Percentiles rank a stretch among this genome's conserved stretches.
These are phyloP conservation scores for Drosophila pallidifrons DNA, from an alignment of 1,140 invertebrate species.

Conservation along the genomic window DNA sequence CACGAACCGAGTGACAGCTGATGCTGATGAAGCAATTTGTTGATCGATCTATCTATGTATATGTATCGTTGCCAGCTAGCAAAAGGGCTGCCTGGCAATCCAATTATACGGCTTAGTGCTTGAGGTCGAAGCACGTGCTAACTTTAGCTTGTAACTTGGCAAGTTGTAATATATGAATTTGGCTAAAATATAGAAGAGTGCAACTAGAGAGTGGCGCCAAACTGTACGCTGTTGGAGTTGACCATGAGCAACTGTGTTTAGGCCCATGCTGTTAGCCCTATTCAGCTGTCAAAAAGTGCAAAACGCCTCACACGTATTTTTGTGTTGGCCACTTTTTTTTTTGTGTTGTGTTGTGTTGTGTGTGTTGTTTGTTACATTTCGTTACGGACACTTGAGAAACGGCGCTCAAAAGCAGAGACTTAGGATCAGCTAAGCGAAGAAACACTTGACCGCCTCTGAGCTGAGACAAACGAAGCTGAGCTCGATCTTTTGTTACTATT, in stretches of 20 bases:
- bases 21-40: slow-evolving; percentile 69
- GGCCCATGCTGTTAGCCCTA: slow-evolving; percentile 36
- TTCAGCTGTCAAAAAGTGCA: slow-evolving; percentile 54
- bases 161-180: not conserved
- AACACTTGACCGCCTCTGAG: slow-evolving; percentile 66
- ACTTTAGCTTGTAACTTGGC: not conserved
- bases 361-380: slow-evolving; percentile 30
- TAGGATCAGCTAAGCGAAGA: slow-evolving; percentile 36
- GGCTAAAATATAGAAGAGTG: not conserved
- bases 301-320: slow-evolving; percentile 47
- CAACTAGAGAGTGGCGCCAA: slow-evolving; percentile 33
- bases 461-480: slow-evolving; percentile 22
- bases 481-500: slow-evolving; percentile 41
- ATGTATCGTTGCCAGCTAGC: slow-evolving; percentile 9
- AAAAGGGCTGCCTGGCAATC: slow-evolving; percentile 63
- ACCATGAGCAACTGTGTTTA: not conserved
- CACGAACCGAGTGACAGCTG: slow-evolving; percentile 61
- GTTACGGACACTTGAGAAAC: slow-evolving; percentile 49
- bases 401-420: slow-evolving; percentile 29
- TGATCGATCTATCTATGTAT: slow-evolving; percentile 64
- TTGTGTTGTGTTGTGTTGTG: too few relatives aligned
- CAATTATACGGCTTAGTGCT: slow-evolving; percentile 50
- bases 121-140: slow-evolving; percentile 42
- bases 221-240: not conserved
- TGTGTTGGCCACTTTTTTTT: slow-evolving; percentile 4